Conservation (phyloP, 2,888 invertebrate species). For the Chrysolina americana region DNA sequence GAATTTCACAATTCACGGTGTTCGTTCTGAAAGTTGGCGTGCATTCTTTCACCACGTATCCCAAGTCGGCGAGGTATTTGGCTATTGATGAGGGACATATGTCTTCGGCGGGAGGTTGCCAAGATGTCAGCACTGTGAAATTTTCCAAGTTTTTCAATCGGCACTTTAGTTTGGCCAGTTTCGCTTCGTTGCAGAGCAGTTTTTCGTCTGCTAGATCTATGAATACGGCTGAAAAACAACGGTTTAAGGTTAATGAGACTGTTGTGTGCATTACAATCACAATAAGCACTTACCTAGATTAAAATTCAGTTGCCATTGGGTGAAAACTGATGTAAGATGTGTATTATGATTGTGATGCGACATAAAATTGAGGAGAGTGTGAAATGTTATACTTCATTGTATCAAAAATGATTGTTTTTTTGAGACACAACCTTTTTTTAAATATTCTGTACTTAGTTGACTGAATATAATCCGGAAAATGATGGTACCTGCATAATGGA, state of each 20-base stretch:
- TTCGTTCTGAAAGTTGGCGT: slow-evolving; percentile 65
- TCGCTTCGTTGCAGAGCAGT: slow-evolving; percentile 70
- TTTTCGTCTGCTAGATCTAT: slow-evolving; percentile 70
- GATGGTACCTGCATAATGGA: no score
- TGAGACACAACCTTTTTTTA: no score
- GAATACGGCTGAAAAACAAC: slow-evolving; percentile 69
- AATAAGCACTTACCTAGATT: slow-evolving; percentile 23
- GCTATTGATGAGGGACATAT: slow-evolving; percentile 76
- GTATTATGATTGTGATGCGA: neutral
- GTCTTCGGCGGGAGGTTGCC: slow-evolving; percentile 71
- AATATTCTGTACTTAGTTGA: no score
- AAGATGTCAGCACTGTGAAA: slow-evolving; percentile 70
- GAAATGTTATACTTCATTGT: no score
- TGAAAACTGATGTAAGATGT: neutral
- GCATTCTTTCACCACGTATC: slow-evolving; percentile 69
- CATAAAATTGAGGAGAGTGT: no score
- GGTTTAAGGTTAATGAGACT: neutral
- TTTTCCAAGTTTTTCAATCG: slow-evolving; percentile 67
- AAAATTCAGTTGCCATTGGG: neutral
- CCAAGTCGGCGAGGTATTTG: slow-evolving; percentile 69
- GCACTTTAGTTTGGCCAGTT: slow-evolving; percentile 67
- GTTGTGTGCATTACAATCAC: slow-evolving; percentile 15
- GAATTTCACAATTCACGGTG: slow-evolving; percentile 67
- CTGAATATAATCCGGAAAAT: no score
- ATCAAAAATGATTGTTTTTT: no score